Conservation (phyloP, 2,113 vertebrate genomes). For the Struthidea cinerea region DNA sequence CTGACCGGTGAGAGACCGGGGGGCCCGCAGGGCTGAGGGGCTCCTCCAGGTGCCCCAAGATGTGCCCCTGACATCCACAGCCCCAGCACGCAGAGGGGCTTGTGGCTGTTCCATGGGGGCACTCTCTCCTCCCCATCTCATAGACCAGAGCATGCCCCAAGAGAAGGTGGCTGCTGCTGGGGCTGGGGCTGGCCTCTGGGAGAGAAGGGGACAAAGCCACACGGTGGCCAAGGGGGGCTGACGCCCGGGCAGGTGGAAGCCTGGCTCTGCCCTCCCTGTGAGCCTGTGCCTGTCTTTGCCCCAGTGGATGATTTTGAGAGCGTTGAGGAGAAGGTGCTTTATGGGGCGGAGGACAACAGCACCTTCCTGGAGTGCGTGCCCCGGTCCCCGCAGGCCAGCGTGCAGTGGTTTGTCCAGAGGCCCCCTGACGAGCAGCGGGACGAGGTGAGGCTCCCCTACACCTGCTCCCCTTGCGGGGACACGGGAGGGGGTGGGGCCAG, state of each 20-base stretch:
- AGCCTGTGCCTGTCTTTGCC: neutral
- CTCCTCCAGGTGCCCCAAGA: neutral
- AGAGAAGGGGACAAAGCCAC: neutral
- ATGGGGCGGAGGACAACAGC: slow-evolving; percentile 89
- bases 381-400: slow-evolving; percentile 84
- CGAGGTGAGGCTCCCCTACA: slow-evolving; percentile 71
- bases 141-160: neutral
- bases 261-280: neutral
- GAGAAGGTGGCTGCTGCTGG: neutral
- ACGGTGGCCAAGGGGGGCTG: accelerated
- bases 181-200: neutral
- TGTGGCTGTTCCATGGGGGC: neutral
- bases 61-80: neutral
- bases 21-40: neutral
- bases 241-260: accelerated
- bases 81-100: neutral
- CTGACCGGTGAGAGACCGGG: slow-evolving; percentile 73
- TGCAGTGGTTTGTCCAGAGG: slow-evolving; percentile 86
- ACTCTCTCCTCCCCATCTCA: accelerated
- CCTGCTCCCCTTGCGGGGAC: neutral
- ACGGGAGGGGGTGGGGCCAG: neutral
- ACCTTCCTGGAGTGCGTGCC: slow-evolving; percentile 91
- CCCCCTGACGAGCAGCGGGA: slow-evolving; percentile 72
- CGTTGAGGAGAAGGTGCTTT: slow-evolving; percentile 76
- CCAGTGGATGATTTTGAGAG: slow-evolving; percentile 77